Percentiles rank a stretch among this genome's conserved stretches.
Conservation (phyloP, 2,797 vertebrate genomes). For the Emys orbicularis region DNA sequence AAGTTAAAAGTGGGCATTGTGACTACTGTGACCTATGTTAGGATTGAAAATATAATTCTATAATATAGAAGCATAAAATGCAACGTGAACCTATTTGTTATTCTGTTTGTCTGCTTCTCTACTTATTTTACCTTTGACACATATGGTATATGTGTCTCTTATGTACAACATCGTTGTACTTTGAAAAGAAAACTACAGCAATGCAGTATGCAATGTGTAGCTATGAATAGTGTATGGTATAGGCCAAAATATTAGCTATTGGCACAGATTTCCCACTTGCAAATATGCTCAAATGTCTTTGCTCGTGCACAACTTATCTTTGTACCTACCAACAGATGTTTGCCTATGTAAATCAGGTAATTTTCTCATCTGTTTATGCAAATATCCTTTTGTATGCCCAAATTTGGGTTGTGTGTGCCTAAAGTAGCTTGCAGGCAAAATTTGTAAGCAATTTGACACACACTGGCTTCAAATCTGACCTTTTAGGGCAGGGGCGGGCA, state of each 20-base stretch:
- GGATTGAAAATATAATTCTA: constrained; percentile 49
- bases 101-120: constrained; percentile 31
- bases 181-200: neutral
- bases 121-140: neutral
- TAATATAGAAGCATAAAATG: constrained; percentile 30
- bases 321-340: neutral
- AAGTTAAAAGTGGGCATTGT: constrained; percentile 63
- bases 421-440: neutral
- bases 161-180: neutral
- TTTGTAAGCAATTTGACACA: neutral
- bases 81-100: constrained; percentile 34
- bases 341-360: neutral
- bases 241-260: constrained; percentile 1
- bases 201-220: neutral
- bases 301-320: neutral
- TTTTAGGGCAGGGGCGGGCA: neutral
- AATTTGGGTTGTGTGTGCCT: neutral
- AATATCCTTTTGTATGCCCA: neutral
- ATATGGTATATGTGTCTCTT: neutral
- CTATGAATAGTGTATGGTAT: neutral
- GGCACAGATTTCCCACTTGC: neutral
- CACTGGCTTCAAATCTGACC: neutral
- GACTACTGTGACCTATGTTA: constrained; percentile 59
- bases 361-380: neutral
- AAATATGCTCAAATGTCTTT: neutral